These are phyloP conservation scores for Adoxophyes honmai DNA, from an alignment of 1,140 invertebrate species.

Conservation along the genomic window DNA sequence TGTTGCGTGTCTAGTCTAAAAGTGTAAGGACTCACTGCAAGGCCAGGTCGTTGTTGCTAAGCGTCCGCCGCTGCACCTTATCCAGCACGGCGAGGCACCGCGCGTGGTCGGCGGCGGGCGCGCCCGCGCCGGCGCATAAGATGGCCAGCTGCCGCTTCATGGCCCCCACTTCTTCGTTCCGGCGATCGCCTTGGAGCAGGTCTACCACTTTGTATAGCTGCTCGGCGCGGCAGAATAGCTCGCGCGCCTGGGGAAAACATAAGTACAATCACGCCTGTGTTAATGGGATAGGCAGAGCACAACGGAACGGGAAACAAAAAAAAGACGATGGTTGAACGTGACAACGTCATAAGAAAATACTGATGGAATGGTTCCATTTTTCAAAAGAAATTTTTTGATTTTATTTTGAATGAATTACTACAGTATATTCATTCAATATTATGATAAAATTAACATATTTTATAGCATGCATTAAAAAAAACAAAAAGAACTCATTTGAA, in stretches of 20 bases:
- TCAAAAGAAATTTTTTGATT: no score
- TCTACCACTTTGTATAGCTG: conserved; percentile 50
- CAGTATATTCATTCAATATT: no score
- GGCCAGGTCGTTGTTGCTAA: conserved; percentile 30
- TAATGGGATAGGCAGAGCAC: no score
- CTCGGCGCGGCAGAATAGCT: conserved; percentile 51
- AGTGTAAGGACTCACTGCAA: background rate
- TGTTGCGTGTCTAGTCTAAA: background rate
- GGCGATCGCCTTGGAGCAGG: conserved; percentile 32
- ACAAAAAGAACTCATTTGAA: no score
- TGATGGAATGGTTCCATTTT: no score
- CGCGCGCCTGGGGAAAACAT: conserved; percentile 32
- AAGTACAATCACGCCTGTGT: background rate
- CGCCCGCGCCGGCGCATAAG: conserved; percentile 37
- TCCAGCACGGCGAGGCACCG: conserved; percentile 40
- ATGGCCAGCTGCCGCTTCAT: conserved; percentile 30
- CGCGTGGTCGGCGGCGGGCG: conserved; percentile 44
- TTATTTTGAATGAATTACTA: no score
- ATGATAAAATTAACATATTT: no score
- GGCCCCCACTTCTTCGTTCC: conserved; percentile 31
- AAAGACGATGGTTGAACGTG: no score
- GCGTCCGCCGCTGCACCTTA: conserved; percentile 28
- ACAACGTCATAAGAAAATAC: no score
- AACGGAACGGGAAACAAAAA: no score
- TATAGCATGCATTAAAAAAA: no score